phyloP scores from a whole-genome alignment of 1,140 invertebrate genomes.

The Tetranychus cinnabarinus region DNA sequence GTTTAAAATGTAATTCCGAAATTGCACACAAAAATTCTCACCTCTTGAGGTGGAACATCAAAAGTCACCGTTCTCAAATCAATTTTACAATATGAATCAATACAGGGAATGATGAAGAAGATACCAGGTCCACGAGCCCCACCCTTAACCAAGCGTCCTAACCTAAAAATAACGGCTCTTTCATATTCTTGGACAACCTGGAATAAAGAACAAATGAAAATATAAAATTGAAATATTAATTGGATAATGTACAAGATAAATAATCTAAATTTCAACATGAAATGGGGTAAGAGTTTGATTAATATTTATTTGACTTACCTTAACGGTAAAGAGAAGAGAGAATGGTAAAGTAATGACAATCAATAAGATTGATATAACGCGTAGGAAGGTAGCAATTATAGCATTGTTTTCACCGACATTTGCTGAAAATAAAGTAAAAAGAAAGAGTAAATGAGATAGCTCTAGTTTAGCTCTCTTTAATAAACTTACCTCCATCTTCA shows the following conservation, averaged over 20 bases:
- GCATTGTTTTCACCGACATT: conserved; percentile 35
- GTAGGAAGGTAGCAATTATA: conserved; percentile 62
- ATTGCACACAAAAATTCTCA: too few species aligned
- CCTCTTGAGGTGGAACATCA: conserved; percentile 23
- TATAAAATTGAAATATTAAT: too few species aligned
- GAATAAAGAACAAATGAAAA: conserved; percentile 60
- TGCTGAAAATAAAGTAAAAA: too few species aligned
- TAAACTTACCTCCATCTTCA: too few species aligned
- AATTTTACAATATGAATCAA: conserved; percentile 28
- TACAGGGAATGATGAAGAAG: conserved; percentile 9
- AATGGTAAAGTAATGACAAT: conserved; percentile 81
- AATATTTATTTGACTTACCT: conserved; percentile 35
- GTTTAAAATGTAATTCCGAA: too few species aligned
- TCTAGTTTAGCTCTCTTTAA: too few species aligned
- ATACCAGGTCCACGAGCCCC: conserved; percentile 13
- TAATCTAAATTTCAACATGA: too few species aligned
- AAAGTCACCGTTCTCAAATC: conserved; percentile 32
- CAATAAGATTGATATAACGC: conserved; percentile 54
- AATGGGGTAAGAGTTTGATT: too few species aligned
- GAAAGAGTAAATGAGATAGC: too few species aligned
- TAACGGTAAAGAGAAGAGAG: conserved; percentile 78
- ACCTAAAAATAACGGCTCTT: conserved; percentile 17
- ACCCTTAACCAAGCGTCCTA: conserved; percentile 12
- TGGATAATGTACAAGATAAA: conserved; percentile 28
- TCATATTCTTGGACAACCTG: conserved; percentile 22